Evolutionary conservation across 2,888 invertebrate species (phyloP).

Genomic region (Acronicta psi): DNA sequence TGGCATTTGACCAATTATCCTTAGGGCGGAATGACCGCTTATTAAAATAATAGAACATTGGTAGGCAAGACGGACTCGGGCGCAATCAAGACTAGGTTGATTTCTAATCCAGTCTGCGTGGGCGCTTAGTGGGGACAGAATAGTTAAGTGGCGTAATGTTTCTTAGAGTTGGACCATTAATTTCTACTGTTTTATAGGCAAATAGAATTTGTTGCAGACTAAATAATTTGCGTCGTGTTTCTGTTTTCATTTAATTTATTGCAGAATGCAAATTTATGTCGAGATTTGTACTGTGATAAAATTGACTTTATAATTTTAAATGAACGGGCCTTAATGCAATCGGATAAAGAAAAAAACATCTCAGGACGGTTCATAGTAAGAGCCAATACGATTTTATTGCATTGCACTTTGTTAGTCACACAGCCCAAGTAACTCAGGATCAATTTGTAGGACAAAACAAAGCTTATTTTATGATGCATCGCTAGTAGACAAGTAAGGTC

Average conservation of each 20-base stretch:
- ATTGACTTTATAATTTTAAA: not conserved
- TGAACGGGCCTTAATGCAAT: not conserved
- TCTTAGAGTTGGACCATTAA: slow-evolving; percentile 31
- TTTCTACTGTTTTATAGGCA: slow-evolving; percentile 37
- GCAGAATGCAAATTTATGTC: slow-evolving; percentile 8
- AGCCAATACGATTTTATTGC: slow-evolving; percentile 14
- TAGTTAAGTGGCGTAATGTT: slow-evolving; percentile 38
- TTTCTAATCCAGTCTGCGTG: slow-evolving; percentile 69
- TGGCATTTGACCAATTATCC: slow-evolving; percentile 67
- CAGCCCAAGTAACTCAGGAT: slow-evolving; percentile 11
- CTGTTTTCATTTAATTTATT: slow-evolving; percentile 10
- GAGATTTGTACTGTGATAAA: not conserved
- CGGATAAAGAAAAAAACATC: not conserved
- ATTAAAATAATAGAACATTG: slow-evolving; percentile 78
- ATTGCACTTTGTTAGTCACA: slow-evolving; percentile 15
- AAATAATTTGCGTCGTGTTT: slow-evolving; percentile 28
- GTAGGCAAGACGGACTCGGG: slow-evolving; percentile 55
- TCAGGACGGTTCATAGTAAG: slow-evolving; percentile 4
- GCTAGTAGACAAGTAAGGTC: slow-evolving; percentile 44
- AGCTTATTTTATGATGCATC: slow-evolving; percentile 45
- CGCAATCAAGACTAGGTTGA: slow-evolving; percentile 66
- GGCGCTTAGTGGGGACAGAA: slow-evolving; percentile 41
- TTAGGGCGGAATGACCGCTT: slow-evolving; percentile 78
- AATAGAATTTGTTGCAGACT: slow-evolving; percentile 29
- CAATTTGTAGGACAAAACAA: slow-evolving; percentile 54